A percentile compares a stretch with the other conserved stretches of the same genome.
Evolutionary conservation across 2,888 invertebrate genomes (phyloP).

Genomic region (Lycaena phlaeas): DNA sequence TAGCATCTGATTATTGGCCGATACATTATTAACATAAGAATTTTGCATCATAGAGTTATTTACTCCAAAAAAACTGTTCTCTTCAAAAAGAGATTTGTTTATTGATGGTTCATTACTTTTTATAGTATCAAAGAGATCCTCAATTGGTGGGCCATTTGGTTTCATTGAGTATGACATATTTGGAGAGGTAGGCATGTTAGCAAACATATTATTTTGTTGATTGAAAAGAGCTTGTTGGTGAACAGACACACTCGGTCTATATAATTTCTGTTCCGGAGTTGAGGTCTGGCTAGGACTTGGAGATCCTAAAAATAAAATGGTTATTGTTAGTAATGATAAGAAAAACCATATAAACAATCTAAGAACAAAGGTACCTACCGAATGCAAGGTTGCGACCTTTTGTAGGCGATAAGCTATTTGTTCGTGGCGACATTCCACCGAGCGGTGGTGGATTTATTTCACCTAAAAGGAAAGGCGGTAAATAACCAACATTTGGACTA

Average conservation of each 20-base stretch:
- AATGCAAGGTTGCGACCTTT: slow-evolving; percentile 70
- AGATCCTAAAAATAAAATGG: slow-evolving; percentile 36
- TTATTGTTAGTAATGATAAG: not conserved
- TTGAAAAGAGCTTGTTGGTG: slow-evolving; percentile 67
- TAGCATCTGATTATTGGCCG: slow-evolving; percentile 43
- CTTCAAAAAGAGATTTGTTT: slow-evolving; percentile 55
- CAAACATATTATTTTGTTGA: slow-evolving; percentile 44
- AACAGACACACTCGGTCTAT: slow-evolving; percentile 60
- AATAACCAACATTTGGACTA: slow-evolving; percentile 77
- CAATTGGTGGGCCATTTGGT: slow-evolving; percentile 79
- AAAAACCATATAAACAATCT: not conserved
- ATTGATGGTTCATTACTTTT: slow-evolving; percentile 56
- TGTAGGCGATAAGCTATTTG: slow-evolving; percentile 75
- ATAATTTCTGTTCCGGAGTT: slow-evolving; percentile 59
- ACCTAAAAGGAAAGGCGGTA: slow-evolving; percentile 85
- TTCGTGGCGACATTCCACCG: slow-evolving; percentile 42
- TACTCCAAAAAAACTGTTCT: slow-evolving; percentile 43
- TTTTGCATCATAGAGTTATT: slow-evolving; percentile 50
- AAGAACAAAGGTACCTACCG: slow-evolving; percentile 65
- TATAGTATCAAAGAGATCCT: slow-evolving; percentile 78
- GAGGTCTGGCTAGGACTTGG: slow-evolving; percentile 59
- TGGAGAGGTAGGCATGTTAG: slow-evolving; percentile 36
- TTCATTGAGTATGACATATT: slow-evolving; percentile 65
- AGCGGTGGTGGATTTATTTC: slow-evolving; percentile 75
- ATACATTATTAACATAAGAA: slow-evolving; percentile 44